phyloP scores from a whole-genome alignment of 2,113 vertebrate genomes.

The Cyprinus carpio region DNA sequence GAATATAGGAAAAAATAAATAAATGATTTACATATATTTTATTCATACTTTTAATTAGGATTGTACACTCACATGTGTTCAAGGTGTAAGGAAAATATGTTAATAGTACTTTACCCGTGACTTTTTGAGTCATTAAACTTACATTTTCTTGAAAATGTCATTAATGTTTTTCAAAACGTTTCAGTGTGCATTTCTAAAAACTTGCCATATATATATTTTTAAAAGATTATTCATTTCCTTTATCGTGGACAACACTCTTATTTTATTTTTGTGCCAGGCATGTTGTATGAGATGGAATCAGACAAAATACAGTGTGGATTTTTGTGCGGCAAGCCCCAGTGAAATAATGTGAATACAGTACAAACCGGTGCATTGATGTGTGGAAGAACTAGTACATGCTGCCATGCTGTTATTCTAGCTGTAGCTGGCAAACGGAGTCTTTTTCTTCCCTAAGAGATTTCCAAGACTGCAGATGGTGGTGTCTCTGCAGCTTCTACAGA shows the following conservation, averaged over 20 bases:
- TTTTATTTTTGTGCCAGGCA: not conserved
- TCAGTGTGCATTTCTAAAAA: not conserved
- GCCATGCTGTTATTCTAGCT: constrained; percentile 17
- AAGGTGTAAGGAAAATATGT: too few relatives aligned
- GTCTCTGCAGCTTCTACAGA: not conserved
- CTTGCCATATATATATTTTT: not conserved
- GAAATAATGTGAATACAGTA: not conserved
- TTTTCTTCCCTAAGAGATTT: constrained; percentile 22
- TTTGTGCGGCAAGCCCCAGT: not conserved
- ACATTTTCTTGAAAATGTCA: not conserved
- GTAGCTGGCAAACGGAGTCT: constrained; percentile 3
- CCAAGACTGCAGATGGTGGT: constrained; percentile 4
- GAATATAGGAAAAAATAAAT: too few relatives aligned
- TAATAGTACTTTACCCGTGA: too few relatives aligned
- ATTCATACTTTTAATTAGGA: too few relatives aligned
- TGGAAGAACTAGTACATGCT: constrained; percentile 29
- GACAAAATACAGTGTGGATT: not conserved
- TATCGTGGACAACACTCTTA: not conserved
- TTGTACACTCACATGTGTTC: too few relatives aligned
- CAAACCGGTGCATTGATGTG: not conserved
- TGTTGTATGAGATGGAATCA: not conserved
- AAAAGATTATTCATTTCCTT: not conserved
- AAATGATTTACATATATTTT: too few relatives aligned
- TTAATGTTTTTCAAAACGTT: not conserved
- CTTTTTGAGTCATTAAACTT: too few relatives aligned